Percentiles rank a stretch among this genome's conserved stretches.
Conservation (phyloP, 2,797 vertebrate genomes). For the Danio albolineatus region DNA sequence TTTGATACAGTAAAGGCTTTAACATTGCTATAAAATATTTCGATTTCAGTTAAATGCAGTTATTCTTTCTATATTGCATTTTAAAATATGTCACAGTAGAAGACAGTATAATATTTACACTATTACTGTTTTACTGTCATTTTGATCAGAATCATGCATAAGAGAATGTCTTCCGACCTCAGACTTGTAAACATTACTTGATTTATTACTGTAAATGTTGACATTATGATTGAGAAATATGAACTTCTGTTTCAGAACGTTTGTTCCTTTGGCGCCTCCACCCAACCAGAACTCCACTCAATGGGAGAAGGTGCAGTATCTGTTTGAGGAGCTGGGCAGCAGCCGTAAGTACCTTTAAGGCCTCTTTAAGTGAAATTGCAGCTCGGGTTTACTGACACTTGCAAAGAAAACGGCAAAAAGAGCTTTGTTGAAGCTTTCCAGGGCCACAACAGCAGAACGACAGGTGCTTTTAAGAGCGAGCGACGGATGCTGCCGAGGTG, state of each 20-base stretch:
- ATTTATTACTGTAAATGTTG: too few relatives aligned
- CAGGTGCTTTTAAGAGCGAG: constrained; percentile 12
- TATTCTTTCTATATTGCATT: too few relatives aligned
- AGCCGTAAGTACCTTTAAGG: constrained; percentile 85
- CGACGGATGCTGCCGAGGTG: constrained; percentile 40
- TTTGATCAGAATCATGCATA: not conserved
- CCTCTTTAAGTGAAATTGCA: constrained; percentile 32
- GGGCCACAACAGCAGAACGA: constrained; percentile 37
- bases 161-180: not conserved
- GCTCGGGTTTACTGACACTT: constrained; percentile 33
- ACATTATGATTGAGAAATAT: not conserved
- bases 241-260: constrained; percentile 79
- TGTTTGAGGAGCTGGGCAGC: constrained; percentile 95
- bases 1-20: too few relatives aligned
- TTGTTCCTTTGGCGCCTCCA: constrained; percentile 89
- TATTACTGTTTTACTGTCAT: too few relatives aligned
- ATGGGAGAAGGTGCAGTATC: constrained; percentile 94
- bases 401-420: not conserved
- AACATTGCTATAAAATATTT: too few relatives aligned
- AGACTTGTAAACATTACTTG: not conserved
- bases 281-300: constrained; percentile 90
- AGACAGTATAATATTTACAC: too few relatives aligned
- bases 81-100: too few relatives aligned
- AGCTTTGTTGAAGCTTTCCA: constrained; percentile 16
- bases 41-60: too few relatives aligned